Percentiles rank a stretch among this genome's conserved stretches.
These are phyloP conservation scores for Achatina immaculata DNA, from an alignment of 1,140 invertebrate genomes.

Conservation along the genomic window DNA sequence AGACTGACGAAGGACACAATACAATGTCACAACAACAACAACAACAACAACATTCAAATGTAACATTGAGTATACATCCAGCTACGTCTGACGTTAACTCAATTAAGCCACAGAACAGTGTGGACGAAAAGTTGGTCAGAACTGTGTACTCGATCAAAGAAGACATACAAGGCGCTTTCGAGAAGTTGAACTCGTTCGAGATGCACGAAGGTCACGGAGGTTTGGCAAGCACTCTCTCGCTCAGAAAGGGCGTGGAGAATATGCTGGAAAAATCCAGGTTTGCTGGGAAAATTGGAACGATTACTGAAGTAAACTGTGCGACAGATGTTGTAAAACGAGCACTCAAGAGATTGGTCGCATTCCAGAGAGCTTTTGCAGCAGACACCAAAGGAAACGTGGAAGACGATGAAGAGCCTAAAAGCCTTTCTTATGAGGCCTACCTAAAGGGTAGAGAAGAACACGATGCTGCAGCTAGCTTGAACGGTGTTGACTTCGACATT, in stretches of 20 bases:
- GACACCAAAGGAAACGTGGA: too few relatives aligned
- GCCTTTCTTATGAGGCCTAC: neutral
- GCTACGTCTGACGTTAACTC: neutral
- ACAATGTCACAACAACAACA: too few relatives aligned
- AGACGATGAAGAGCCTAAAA: neutral
- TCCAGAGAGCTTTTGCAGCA: neutral
- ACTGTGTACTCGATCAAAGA: neutral
- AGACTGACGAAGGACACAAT: too few relatives aligned
- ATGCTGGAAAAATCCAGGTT: neutral
- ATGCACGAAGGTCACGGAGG: neutral
- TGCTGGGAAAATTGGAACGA: neutral
- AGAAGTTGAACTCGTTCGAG: neutral
- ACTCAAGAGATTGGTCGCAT: neutral
- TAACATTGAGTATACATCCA: too few relatives aligned
- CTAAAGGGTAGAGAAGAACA: neutral
- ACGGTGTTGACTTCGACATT: too few relatives aligned
- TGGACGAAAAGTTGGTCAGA: neutral
- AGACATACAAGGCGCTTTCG: neutral
- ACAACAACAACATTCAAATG: too few relatives aligned
- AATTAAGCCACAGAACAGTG: neutral
- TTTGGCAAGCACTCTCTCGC: neutral
- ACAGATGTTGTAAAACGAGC: neutral
- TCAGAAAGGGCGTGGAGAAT: neutral
- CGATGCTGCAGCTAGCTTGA: too few relatives aligned
- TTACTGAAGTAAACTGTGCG: neutral